A percentile compares a stretch with the other conserved stretches of the same genome.
Evolutionary conservation across 2,797 vertebrate genomes (phyloP).

Genomic region (Forpus xanthops): DNA sequence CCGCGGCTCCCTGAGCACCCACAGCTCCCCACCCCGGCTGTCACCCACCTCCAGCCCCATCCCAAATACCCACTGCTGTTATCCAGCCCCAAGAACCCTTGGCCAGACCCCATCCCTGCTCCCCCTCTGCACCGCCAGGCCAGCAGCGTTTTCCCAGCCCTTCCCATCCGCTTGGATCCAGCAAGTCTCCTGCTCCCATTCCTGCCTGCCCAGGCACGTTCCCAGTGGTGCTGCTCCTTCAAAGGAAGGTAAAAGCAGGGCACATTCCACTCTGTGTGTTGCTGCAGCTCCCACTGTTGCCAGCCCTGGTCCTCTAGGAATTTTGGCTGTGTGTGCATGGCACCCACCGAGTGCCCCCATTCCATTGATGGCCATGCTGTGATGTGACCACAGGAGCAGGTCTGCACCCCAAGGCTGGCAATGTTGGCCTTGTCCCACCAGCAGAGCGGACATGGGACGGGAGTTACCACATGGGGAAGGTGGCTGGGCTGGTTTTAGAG

Average conservation of each 20-base stretch:
- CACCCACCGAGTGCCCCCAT: fast-evolving
- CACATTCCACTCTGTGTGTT: fast-evolving
- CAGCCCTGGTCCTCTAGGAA: neutral
- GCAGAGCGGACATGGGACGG: fast-evolving
- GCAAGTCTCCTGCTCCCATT: neutral
- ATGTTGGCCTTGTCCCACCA: neutral
- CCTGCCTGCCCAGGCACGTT: neutral
- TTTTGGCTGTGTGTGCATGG: neutral
- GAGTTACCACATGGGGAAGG: fast-evolving
- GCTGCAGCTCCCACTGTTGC: fast-evolving
- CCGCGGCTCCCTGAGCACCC: fast-evolving
- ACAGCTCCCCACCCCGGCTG: fast-evolving
- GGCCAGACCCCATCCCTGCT: neutral
- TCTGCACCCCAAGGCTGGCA: neutral
- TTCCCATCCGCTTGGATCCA: neutral
- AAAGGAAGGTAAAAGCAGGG: neutral
- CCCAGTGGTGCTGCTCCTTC: neutral
- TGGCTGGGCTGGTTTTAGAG: neutral
- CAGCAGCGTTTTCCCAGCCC: neutral
- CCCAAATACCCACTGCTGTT: neutral
- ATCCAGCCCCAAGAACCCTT: neutral
- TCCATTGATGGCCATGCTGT: fast-evolving
- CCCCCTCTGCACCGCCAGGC: neutral
- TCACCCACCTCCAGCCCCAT: neutral
- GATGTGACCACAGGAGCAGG: fast-evolving